A percentile compares a stretch with the other conserved stretches of the same genome.
phyloP scores from a whole-genome alignment of 2,113 vertebrate species.

The Zapus hudsonius region DNA sequence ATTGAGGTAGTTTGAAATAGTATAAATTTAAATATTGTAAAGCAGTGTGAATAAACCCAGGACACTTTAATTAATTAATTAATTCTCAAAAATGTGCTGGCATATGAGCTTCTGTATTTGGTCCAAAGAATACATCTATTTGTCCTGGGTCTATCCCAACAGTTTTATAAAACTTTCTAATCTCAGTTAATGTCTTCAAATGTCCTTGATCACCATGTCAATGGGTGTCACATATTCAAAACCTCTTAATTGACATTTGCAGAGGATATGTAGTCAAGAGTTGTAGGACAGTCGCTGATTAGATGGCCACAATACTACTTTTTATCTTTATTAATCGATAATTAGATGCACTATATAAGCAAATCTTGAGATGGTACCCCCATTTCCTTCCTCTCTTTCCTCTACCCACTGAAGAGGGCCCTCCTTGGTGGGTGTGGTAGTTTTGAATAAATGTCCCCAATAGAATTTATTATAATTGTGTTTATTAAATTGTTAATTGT shows the following conservation, averaged over 20 bases:
- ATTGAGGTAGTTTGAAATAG: neutral
- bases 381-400: no score
- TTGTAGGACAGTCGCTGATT: conserved; percentile 52
- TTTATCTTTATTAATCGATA: no score
- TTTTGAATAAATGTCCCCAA: no score
- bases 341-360: no score
- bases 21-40: neutral
- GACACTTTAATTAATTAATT: conserved; percentile 51
- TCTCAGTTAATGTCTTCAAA: conserved; percentile 50
- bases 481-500: no score
- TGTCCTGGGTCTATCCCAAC: conserved; percentile 51
- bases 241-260: conserved; percentile 73
- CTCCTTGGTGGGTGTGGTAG: no score
- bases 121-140: neutral
- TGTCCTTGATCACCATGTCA: conserved; percentile 50
- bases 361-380: no score
- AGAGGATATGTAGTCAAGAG: conserved; percentile 69
- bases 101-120: neutral
- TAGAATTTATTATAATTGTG: no score
- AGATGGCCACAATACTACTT: conserved; percentile 5
- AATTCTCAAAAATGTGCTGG: neutral
- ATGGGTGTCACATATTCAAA: conserved; percentile 41
- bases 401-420: no score
- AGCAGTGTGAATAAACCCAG: no score
- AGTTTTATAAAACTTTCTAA: conserved; percentile 47